phyloP scores from a whole-genome alignment of 2,797 vertebrate species.

The Botia kubotai region DNA sequence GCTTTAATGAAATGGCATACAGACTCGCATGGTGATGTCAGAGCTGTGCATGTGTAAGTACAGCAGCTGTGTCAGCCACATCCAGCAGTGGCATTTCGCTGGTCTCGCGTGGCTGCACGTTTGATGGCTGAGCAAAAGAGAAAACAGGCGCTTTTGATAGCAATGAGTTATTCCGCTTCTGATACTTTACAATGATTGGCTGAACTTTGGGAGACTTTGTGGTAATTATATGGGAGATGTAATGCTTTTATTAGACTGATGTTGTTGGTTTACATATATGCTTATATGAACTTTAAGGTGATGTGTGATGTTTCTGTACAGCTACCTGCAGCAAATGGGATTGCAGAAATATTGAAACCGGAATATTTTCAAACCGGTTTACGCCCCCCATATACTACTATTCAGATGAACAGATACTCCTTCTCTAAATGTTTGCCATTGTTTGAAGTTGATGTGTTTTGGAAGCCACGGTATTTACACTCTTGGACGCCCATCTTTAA shows the following conservation, averaged over 20 bases:
- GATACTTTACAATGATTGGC: not conserved
- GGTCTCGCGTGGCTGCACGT: constrained; percentile 7
- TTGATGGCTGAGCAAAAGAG: constrained; percentile 28
- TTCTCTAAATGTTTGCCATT: no score
- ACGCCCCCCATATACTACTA: no score
- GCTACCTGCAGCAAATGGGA: not conserved
- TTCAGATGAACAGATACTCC: no score
- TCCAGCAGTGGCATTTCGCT: constrained; percentile 19
- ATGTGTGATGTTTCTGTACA: not conserved
- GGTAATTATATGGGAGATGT: not conserved
- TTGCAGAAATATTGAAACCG: not conserved
- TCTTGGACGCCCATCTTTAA: no score
- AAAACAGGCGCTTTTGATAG: constrained; percentile 7
- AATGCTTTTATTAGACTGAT: not conserved
- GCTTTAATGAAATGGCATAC: constrained; percentile 11
- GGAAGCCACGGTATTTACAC: no score
- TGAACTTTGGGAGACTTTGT: not conserved
- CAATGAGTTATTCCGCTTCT: not conserved
- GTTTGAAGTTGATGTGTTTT: no score
- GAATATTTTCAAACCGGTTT: not conserved
- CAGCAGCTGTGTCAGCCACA: not conserved
- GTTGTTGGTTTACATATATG: not conserved
- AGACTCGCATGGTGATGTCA: constrained; percentile 19
- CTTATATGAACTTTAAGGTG: not conserved
- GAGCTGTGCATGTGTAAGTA: not conserved